Evolutionary conservation across 2,888 invertebrate genomes (phyloP).

Genomic region (Tetragonula carbonaria): DNA sequence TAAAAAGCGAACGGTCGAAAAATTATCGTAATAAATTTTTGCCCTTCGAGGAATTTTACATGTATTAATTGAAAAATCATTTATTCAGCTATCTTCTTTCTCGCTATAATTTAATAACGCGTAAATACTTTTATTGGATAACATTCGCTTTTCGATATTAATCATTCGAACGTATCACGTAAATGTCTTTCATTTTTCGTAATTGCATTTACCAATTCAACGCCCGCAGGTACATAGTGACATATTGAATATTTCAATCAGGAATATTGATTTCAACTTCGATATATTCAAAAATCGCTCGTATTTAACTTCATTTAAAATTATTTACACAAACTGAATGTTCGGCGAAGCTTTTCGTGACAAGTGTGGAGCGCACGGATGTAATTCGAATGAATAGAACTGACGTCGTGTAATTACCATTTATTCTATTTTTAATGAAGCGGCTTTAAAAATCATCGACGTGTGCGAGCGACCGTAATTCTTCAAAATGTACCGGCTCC

Average conservation of each 20-base stretch:
- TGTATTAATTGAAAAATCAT: background rate
- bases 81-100: background rate
- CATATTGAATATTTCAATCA: conserved; percentile 10
- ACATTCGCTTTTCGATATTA: conserved; percentile 1
- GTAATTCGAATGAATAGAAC: conserved; percentile 31
- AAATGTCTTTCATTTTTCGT: conserved; percentile 16
- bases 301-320: conserved; percentile 22
- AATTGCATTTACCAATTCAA: conserved; percentile 17
- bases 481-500: background rate
- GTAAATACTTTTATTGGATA: conserved; percentile 9
- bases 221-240: background rate
- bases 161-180: background rate
- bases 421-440: conserved; percentile 36
- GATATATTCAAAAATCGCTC: conserved; percentile 10
- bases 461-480: conserved; percentile 12
- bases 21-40: conserved; percentile 13
- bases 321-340: conserved; percentile 15
- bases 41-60: background rate
- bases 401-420: conserved; percentile 25
- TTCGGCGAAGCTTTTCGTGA: conserved; percentile 18
- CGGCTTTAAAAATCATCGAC: conserved; percentile 37
- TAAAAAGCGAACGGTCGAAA: background rate
- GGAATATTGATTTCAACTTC: conserved; percentile 22
- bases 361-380: background rate
- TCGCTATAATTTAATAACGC: background rate